Conservation (phyloP, 2,888 invertebrate species). For the Lasioglossum vierecki region DNA sequence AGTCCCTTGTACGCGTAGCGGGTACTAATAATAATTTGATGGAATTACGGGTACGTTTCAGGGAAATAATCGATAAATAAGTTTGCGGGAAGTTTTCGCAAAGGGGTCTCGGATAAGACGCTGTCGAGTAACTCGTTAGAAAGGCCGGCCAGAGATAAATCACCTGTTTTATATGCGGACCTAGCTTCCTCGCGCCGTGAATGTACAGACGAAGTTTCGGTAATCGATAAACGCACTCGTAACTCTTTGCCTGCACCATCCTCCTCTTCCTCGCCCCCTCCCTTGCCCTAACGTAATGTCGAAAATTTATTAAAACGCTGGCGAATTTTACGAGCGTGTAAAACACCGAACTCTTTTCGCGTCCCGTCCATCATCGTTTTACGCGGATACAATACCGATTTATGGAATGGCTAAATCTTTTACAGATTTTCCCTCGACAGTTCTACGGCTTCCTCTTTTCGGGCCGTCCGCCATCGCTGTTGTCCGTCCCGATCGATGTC, state of each 20-base stretch:
- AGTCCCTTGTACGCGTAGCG: not conserved
- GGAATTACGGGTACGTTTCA: not conserved
- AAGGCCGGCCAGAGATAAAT: constrained; percentile 57
- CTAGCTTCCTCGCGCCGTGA: constrained; percentile 28
- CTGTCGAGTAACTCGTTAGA: constrained; percentile 58
- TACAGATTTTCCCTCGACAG: constrained; percentile 8
- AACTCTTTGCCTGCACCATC: constrained; percentile 36
- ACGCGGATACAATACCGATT: constrained; percentile 44
- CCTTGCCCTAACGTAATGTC: constrained; percentile 22
- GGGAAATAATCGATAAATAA: constrained; percentile 41
- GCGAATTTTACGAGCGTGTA: constrained; percentile 55
- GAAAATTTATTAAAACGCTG: constrained; percentile 62
- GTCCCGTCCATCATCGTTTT: constrained; percentile 37
- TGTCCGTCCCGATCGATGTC: not conserved
- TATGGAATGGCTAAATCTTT: constrained; percentile 41
- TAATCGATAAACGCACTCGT: constrained; percentile 63
- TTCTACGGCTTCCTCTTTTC: not conserved
- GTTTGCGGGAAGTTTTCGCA: constrained; percentile 41
- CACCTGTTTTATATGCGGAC: constrained; percentile 65
- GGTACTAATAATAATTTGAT: not conserved
- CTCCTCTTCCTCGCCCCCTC: not conserved
- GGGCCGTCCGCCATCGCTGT: not conserved
- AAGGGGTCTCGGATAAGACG: constrained; percentile 27
- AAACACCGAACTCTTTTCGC: constrained; percentile 32
- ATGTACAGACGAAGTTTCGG: constrained; percentile 52